phyloP scores from a whole-genome alignment of 2,113 vertebrate genomes.

The Rutilus rutilus region DNA sequence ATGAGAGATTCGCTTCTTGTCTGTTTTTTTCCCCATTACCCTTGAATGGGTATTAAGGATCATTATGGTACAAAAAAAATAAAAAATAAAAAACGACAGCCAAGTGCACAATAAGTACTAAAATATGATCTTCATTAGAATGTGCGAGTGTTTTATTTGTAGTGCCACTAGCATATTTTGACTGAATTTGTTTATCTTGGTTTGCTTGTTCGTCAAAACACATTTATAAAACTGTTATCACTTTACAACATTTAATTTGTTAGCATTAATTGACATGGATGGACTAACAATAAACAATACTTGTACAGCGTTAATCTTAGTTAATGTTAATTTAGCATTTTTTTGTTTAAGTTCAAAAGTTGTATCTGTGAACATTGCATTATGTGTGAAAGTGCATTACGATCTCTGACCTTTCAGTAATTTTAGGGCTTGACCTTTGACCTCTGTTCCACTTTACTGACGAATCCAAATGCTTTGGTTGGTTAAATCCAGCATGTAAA shows the following conservation, averaged over 20 bases:
- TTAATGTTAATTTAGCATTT: too few species aligned
- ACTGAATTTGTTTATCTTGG: neutral
- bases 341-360: too few species aligned
- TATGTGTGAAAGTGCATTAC: neutral
- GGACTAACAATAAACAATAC: too few species aligned
- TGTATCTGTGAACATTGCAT: too few species aligned
- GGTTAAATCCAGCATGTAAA: neutral
- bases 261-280: too few species aligned
- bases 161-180: neutral
- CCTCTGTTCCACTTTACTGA: neutral
- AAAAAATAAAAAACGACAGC: neutral
- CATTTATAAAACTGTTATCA: too few species aligned
- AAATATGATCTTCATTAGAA: slow-evolving; percentile 9
- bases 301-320: too few species aligned
- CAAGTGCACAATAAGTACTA: neutral
- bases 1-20: slow-evolving; percentile 28
- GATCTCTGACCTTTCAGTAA: neutral
- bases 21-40: slow-evolving; percentile 4
- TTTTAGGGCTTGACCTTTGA: neutral
- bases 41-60: slow-evolving; percentile 34
- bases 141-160: neutral
- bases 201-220: too few species aligned
- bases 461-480: neutral
- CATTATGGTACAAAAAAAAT: neutral
- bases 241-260: too few species aligned